Base-by-base conservation (phyloP, 2,888 invertebrate species). In the Lydus trimaculatus region DNA sequence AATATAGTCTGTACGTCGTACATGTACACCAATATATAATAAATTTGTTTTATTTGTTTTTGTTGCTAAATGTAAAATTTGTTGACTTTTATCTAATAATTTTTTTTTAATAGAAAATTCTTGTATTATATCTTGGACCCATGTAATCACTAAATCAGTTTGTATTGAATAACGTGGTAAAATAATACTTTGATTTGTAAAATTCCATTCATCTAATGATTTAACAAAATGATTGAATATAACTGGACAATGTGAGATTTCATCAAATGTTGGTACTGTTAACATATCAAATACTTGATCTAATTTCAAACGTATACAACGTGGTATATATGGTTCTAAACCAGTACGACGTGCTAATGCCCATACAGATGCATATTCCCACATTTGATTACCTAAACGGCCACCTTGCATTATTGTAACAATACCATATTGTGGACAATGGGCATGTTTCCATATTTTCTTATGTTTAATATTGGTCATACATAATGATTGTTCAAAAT, bases 401-500 rank as follows among this genome's bases (percentile, higher is more conserved):
- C 80, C 80, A 11, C 79, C 79, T 70, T 87, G 87, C 75, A 84
- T 82, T 20, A 86, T 84, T 0, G 87, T 87, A 5, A 87, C 86
- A 36, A 87, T 85, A 6, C 87, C 87, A 76, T 85, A 85, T 64
- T 83, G 81, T 0, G 87, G 87, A 77, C 87, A 87, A 36, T 76
- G 76, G 23, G 76, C 77, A 61, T 82, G 79, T 64, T 79, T 81
- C 83, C 83, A 82, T 8, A 83, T 79, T 17, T 82, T 83, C 48
- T 84, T 82, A 71, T 85, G 82, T 70, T 84, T 85, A 43, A 87
- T 78, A 75, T 86, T 87, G 61, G 85, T 84, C 62, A 84, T 84
- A 80, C 89, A 89, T 43, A 89, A 83, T 11, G 86, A 86, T 75
- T 88, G 87, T 76, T 89, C 89, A 76, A 88, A 88, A 63, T 87